These are phyloP conservation scores for Sigmodon hispidus DNA, from an alignment of 2,113 vertebrate genomes.

Conservation along the genomic window DNA sequence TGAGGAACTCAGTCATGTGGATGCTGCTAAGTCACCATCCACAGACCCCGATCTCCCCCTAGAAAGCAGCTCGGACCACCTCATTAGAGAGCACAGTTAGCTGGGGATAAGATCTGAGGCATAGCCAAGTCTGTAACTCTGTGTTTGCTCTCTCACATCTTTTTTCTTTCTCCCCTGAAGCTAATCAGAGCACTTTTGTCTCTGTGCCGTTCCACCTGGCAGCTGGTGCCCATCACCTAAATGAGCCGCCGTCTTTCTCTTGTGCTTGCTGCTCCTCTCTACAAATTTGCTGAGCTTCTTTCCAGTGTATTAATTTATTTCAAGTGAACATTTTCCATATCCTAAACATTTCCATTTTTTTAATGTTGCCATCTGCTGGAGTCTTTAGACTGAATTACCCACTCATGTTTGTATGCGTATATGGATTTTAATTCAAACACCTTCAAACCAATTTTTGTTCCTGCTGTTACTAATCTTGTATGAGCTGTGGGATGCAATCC, in stretches of 20 bases:
- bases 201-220: neutral
- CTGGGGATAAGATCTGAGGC: too few relatives aligned
- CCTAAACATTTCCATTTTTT: conserved; percentile 48
- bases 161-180: conserved; percentile 44
- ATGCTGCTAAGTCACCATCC: neutral
- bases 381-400: neutral
- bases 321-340: conserved; percentile 40
- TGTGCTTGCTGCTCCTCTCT: neutral
- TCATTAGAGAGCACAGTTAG: neutral
- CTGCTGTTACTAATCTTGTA: neutral
- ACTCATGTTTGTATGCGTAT: neutral
- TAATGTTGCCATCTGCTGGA: conserved; percentile 21
- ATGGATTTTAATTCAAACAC: conserved; percentile 25
- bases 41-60: neutral
- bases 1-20: neutral
- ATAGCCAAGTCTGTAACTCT: fast-evolving
- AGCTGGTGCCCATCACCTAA: conserved; percentile 64
- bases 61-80: too few relatives aligned
- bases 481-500: neutral
- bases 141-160: neutral
- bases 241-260: conserved; percentile 12
- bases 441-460: conserved; percentile 48
- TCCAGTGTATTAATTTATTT: conserved; percentile 61
- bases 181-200: conserved; percentile 46
- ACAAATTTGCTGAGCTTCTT: conserved; percentile 39